These are phyloP conservation scores for Heliornis fulica DNA, from an alignment of 2,113 vertebrate genomes.

Conservation along the genomic window DNA sequence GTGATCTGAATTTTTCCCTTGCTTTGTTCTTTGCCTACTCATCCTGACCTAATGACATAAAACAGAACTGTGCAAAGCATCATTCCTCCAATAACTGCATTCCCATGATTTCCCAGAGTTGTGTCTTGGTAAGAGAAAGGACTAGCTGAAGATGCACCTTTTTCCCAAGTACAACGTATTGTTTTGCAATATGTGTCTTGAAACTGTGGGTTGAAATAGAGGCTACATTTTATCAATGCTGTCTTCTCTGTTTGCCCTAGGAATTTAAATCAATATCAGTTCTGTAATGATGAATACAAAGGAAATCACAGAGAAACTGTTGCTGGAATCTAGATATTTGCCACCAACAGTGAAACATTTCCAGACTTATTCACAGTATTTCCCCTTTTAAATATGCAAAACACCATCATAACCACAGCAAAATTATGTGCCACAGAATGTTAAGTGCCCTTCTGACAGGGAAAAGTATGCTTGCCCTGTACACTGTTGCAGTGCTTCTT, in stretches of 20 bases:
- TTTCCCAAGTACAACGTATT: not conserved
- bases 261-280: not conserved
- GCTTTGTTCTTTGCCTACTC: not conserved
- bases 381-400: not conserved
- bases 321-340: not conserved
- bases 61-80: not conserved
- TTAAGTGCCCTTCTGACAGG: not conserved
- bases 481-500: not conserved
- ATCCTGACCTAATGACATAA: not conserved
- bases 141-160: not conserved
- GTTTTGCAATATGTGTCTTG: not conserved
- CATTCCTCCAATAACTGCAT: fast-evolving
- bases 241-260: not conserved
- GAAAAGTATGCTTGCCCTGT: not conserved
- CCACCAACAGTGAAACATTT: not conserved
- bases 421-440: not conserved
- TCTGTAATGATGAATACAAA: not conserved
- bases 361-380: not conserved
- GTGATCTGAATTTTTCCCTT: not conserved
- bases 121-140: not conserved
- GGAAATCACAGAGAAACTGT: not conserved
- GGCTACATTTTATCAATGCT: not conserved
- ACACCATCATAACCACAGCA: not conserved
- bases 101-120: not conserved
- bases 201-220: not conserved